Evolutionary conservation across 2,113 vertebrate species (phyloP).

Genomic region (Synodontis membranacea): DNA sequence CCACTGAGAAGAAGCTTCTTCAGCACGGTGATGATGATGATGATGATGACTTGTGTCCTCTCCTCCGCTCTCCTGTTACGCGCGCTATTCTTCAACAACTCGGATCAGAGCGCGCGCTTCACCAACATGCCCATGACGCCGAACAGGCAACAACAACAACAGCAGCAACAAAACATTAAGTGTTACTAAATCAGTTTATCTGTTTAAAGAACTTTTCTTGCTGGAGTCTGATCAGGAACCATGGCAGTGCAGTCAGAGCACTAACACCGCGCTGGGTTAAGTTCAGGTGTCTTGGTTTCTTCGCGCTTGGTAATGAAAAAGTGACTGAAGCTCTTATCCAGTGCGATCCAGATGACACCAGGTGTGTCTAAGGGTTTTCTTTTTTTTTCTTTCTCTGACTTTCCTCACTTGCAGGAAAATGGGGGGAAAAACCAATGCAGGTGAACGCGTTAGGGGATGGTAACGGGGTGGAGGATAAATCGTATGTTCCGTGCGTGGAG

Average conservation of each 20-base stretch:
- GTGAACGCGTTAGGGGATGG: background rate
- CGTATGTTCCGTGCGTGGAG: constrained; percentile 20
- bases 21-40: constrained; percentile 44
- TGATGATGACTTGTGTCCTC: constrained; percentile 9
- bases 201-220: constrained; percentile 6
- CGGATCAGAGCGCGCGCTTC: constrained; percentile 17
- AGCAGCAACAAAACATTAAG: background rate
- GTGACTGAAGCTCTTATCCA: background rate
- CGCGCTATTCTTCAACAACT: constrained; percentile 37
- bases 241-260: background rate
- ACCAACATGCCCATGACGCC: background rate
- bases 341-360: constrained; percentile 39
- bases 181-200: background rate
- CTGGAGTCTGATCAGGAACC: background rate
- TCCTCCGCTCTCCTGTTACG: constrained; percentile 31
- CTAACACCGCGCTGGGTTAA: background rate
- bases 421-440: background rate
- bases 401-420: background rate
- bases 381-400: background rate
- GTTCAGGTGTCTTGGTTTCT: constrained; percentile 21
- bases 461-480: background rate
- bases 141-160: background rate
- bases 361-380: constrained; percentile 48
- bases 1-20: constrained; percentile 37
- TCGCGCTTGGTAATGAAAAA: constrained; percentile 42